phyloP scores from a whole-genome alignment of 2,888 invertebrate species.

The Malacosoma neustria region DNA sequence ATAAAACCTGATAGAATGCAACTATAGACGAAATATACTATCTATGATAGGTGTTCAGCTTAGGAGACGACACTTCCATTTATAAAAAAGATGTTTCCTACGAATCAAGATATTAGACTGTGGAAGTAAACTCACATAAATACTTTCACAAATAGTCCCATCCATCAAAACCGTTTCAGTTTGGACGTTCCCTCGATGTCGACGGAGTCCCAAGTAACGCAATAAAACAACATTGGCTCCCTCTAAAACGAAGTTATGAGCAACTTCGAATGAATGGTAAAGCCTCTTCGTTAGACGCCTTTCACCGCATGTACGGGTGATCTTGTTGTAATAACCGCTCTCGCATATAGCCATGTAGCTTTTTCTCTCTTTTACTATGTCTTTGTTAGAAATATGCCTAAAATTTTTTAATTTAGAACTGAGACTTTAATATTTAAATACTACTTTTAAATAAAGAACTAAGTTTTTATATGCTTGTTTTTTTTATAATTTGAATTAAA shows the following conservation, averaged over 20 bases:
- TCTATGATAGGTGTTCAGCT: no score
- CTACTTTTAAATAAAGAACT: no score
- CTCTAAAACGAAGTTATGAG: slow-evolving; percentile 74
- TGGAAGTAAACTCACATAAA: slow-evolving; percentile 79
- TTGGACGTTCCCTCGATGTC: slow-evolving; percentile 70
- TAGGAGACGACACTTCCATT: no score
- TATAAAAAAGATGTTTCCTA: no score
- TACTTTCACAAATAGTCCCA: slow-evolving; percentile 74
- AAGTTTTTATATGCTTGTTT: no score
- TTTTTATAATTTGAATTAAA: no score
- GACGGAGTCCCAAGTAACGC: slow-evolving; percentile 73
- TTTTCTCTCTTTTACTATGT: slow-evolving; percentile 62
- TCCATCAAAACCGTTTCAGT: slow-evolving; percentile 74
- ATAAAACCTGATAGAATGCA: no score
- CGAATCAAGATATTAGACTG: no score
- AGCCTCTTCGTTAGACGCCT: slow-evolving; percentile 54
- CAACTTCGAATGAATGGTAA: slow-evolving; percentile 63
- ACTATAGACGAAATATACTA: no score
- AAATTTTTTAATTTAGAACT: no score
- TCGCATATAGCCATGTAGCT: slow-evolving; percentile 72
- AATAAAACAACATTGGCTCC: slow-evolving; percentile 76
- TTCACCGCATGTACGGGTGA: slow-evolving; percentile 60
- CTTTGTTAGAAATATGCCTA: slow-evolving; percentile 57
- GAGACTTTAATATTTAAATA: no score
- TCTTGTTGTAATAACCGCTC: slow-evolving; percentile 71